These are phyloP conservation scores for Sebastes minor DNA, from an alignment of 2,797 vertebrate species.

Conservation along the genomic window DNA sequence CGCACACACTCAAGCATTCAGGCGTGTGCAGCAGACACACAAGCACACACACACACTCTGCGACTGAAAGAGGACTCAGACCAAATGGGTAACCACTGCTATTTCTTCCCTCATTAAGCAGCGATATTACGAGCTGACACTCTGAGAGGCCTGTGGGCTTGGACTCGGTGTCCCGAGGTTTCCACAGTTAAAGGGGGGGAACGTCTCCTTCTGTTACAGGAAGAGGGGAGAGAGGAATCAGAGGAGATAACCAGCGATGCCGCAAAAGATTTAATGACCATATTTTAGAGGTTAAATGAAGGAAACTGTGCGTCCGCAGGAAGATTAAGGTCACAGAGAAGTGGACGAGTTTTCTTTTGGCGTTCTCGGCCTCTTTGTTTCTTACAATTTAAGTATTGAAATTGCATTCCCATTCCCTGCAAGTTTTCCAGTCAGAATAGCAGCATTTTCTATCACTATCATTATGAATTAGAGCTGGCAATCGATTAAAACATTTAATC, in stretches of 20 bases:
- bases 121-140: conserved; percentile 64
- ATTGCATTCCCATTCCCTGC: conserved; percentile 12
- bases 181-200: conserved; percentile 35
- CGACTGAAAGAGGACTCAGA: conserved; percentile 46
- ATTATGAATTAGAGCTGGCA: background rate
- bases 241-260: conserved; percentile 40
- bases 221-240: conserved; percentile 44
- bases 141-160: conserved; percentile 61
- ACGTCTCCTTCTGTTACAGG: conserved; percentile 53
- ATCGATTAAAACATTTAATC: no score
- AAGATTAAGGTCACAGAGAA: conserved; percentile 38
- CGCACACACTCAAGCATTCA: conserved; percentile 26
- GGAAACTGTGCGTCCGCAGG: conserved; percentile 34
- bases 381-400: background rate
- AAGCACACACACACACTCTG: background rate
- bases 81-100: conserved; percentile 63
- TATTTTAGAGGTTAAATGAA: conserved; percentile 52
- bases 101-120: conserved; percentile 74
- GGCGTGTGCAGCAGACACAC: conserved; percentile 35
- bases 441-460: background rate
- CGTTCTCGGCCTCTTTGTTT: conserved; percentile 3
- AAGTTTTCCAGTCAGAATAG: background rate
- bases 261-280: conserved; percentile 38
- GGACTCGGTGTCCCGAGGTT: conserved; percentile 59
- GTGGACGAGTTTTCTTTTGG: conserved; percentile 20